Base-by-base conservation (phyloP, 1,140 invertebrate genomes). In the Zophobas atratus region DNA sequence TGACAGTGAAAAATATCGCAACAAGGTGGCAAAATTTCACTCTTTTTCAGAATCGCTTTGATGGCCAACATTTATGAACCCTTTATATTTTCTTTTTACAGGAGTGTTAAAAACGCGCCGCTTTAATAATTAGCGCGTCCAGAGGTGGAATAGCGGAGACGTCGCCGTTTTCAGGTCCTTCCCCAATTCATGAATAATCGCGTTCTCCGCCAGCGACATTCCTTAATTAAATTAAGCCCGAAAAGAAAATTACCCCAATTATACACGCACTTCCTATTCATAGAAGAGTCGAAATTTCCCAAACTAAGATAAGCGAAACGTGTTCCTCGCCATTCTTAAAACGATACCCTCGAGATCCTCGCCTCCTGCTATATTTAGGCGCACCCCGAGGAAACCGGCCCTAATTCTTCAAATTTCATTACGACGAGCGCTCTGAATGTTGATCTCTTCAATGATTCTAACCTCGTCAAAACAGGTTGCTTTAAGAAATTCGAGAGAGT, bases 381-480 rank as follows among this genome's bases (percentile, higher is more conserved):
- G n/a, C 49, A 20, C 2, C n/a, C 49, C n/a, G 20, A 20, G 20
- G 20, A 20, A 20, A 20, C 20, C 20, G 20, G 20, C 4, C 49
- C n/a, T 51, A 51, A 20, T 51, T 51, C 49, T 51, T 51, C 4
- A 51, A 51, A 51, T 51, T 51, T 51, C 49, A 51, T 51, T 51
- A 51, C 43, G 6, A 46, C 3, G 43, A 8, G 43, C 43, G 3
- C 43, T 46, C 43, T 20, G 49, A 20, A 51, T 51, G 49, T 20
- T 4, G 20, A 51, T 51, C 4, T 51, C 43, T 8, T 8, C 3
- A 46, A 46, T 51, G 49, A 51, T 51, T 51, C 49, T 20, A 20
- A 51, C 49, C 49, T 51, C 49, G 49, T 51, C 49, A 20, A 51
- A 51, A 51, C 49, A 51, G 49, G 49, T 51, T 51, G 49, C 49